These are phyloP conservation scores for Andrena camellia DNA, from an alignment of 2,888 invertebrate species.

Conservation along the genomic window DNA sequence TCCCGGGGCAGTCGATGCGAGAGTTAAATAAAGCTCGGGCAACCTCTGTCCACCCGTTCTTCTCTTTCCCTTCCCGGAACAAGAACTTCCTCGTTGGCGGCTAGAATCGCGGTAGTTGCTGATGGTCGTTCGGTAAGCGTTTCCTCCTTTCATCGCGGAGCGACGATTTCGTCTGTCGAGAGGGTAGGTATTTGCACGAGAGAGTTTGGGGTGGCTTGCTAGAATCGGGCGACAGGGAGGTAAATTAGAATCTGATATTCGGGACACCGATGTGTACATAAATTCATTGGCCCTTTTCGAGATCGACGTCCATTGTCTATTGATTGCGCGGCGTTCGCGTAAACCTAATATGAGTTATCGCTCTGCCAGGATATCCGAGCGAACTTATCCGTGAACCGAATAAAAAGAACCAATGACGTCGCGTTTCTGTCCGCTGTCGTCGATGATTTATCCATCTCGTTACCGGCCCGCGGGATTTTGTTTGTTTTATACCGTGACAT, in stretches of 20 bases:
- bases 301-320: too few relatives aligned
- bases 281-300: too few relatives aligned
- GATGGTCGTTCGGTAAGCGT: neutral
- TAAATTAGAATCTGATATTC: too few relatives aligned
- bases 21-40: conserved; percentile 1
- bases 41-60: neutral
- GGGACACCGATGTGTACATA: too few relatives aligned
- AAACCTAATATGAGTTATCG: neutral
- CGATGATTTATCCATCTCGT: conserved; percentile 51
- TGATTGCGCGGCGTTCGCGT: neutral
- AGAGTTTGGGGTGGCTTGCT: too few relatives aligned
- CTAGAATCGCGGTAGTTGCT: neutral
- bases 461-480: conserved; percentile 12
- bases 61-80: neutral
- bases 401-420: conserved; percentile 8
- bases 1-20: conserved; percentile 17
- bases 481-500: conserved; percentile 45
- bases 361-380: neutral
- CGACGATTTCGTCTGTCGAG: too few relatives aligned
- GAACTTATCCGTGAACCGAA: conserved; percentile 15
- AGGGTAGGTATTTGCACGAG: too few relatives aligned
- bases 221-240: too few relatives aligned
- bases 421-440: conserved; percentile 21
- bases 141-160: too few relatives aligned
- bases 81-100: neutral